Conservation (phyloP, 2,888 invertebrate species). For the Coelopa pilipes region DNA sequence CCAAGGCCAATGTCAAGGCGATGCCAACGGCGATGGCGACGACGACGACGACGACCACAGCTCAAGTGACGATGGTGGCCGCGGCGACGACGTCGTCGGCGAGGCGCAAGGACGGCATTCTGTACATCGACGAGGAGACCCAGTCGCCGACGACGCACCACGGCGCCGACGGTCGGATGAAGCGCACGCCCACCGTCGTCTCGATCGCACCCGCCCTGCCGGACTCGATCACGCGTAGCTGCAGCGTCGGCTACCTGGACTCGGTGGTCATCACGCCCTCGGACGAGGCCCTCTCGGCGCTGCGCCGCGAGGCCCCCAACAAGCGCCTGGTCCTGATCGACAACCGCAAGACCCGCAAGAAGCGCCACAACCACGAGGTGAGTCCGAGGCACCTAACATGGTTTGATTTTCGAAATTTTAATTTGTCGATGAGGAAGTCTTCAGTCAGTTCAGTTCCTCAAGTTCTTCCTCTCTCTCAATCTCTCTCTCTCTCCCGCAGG, state of each 20-base stretch:
- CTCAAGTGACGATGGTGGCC: not conserved
- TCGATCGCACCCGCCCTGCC: constrained; percentile 74
- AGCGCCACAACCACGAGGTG: constrained; percentile 58
- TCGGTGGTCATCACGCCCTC: constrained; percentile 82
- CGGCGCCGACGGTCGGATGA: constrained; percentile 45
- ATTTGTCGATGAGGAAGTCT: not conserved
- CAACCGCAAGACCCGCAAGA: constrained; percentile 70
- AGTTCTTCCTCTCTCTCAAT: not conserved
- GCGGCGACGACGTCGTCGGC: constrained; percentile 41
- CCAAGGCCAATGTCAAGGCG: constrained; percentile 43
- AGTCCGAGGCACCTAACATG: constrained; percentile 22
- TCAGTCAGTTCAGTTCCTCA: not conserved
- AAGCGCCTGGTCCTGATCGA: constrained; percentile 82
- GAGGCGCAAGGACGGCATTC: constrained; percentile 71
- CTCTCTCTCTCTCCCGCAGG: no score
- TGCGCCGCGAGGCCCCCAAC: constrained; percentile 78
- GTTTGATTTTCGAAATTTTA: not conserved
- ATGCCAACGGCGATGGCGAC: not conserved
- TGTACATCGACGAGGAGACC: constrained; percentile 78
- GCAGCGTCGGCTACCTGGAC: constrained; percentile 89
- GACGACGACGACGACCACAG: constrained; percentile 29
- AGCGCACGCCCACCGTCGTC: constrained; percentile 73
- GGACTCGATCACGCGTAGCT: constrained; percentile 83
- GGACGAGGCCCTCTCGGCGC: constrained; percentile 77
- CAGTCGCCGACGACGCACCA: constrained; percentile 56